Evolutionary conservation across 2,888 invertebrate species (phyloP), one percentile per base, ranked within the genome.

Genomic region (Thymelicus acteon): DNA sequence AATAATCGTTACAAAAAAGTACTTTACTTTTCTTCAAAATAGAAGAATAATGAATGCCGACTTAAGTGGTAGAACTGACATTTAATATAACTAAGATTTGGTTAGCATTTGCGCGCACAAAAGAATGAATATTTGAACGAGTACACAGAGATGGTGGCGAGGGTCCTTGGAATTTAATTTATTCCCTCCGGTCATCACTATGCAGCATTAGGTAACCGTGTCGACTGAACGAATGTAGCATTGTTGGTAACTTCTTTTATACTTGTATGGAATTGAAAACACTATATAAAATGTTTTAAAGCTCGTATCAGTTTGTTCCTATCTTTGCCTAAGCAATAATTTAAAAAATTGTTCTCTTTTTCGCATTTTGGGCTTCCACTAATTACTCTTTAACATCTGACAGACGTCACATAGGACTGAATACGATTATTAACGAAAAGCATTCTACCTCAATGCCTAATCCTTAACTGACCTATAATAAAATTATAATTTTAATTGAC

Each of bases 81-180:
- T 54, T 68, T 61, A 68, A 60, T 58, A 74, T 69, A 37, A 60
- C 64, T 60, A 37, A 52, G 64, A 49, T 62, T 64, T 64, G 40
- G 60, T 70, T 65, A 31, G 60, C 49, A 67, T 72, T 71, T 72
- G 61, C 60, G 74, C 72, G 72, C 74, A 73, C 68, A 72, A 73
- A 71, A 64, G 67, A 70, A 72, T 72, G 73, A 75, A 75, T 74
- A 75, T 74, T 73, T 76, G 67, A 74, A 71, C 57, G 71, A 72
- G 72, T 73, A 74, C 71, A 70, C 60, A 44, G 47, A 72, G 72
- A 68, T 69, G 48, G 48, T 58, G 75, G 74, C 72, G 67, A 75
- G 72, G 75, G 75, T 72, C 75, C 78, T 78, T 78, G 74, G 76
- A 76, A 77, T 75, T 79, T 83, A 80, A 85, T 83, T 79, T 83